Percentiles rank a stretch among this genome's conserved stretches.
phyloP scores from a whole-genome alignment of 64 coral and sea anemone species.

The Dendrophyllia cribrosa region DNA sequence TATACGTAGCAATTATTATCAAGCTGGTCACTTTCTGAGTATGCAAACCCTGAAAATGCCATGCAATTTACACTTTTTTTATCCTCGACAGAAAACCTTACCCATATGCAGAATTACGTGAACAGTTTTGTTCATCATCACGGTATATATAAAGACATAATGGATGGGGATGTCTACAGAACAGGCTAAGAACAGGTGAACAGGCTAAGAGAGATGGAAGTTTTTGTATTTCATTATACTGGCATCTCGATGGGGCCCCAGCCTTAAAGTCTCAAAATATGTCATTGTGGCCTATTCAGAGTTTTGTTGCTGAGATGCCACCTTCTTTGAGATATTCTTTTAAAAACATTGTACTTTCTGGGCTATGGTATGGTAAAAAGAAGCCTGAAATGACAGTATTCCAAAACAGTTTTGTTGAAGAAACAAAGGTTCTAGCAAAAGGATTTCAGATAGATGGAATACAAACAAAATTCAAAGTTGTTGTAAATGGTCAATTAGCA shows the following conservation, averaged over 20 bases:
- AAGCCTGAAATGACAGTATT: slow-evolving; percentile 71
- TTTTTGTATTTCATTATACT: too few relatives aligned
- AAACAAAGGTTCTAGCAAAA: slow-evolving; percentile 24
- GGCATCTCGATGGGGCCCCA: slow-evolving; percentile 80
- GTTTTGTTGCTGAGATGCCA: slow-evolving; percentile 78
- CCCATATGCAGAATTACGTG: too few relatives aligned
- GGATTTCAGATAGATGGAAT: slow-evolving; percentile 53
- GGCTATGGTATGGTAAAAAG: slow-evolving; percentile 4
- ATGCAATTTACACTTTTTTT: too few relatives aligned
- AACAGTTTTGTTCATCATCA: too few relatives aligned
- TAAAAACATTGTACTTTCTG: slow-evolving; percentile 80
- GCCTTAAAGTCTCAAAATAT: slow-evolving; percentile 65
- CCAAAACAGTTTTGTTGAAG: slow-evolving; percentile 61
- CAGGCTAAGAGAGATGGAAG: too few relatives aligned
- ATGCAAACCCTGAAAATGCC: too few relatives aligned
- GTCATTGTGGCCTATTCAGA: slow-evolving; percentile 85
- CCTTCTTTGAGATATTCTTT: slow-evolving; percentile 69
- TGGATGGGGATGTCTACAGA: too few relatives aligned
- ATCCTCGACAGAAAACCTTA: too few relatives aligned
- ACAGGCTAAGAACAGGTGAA: too few relatives aligned
- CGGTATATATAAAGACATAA: too few relatives aligned
- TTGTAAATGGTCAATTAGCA: slow-evolving; percentile 58
- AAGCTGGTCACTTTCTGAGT: too few relatives aligned
- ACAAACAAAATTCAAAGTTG: not conserved
- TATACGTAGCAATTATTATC: too few relatives aligned